Evolutionary conservation across 2,888 invertebrate species (phyloP).

Genomic region (Cheilosia pagana): DNA sequence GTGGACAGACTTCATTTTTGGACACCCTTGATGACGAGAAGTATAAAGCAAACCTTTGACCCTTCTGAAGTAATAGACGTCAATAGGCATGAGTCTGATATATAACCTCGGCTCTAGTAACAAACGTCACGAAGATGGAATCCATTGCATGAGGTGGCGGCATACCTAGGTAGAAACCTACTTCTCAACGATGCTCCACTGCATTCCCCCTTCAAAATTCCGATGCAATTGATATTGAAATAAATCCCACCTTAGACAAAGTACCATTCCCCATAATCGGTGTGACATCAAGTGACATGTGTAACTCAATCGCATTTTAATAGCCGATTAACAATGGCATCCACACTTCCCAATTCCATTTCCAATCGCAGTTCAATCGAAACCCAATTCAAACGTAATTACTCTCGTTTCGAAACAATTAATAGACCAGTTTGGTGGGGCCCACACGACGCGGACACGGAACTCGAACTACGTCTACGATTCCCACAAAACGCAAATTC

Average conservation of each 20-base stretch:
- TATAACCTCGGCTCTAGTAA: too few relatives aligned
- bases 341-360: slow-evolving; percentile 60
- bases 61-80: too few relatives aligned
- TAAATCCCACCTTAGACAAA: slow-evolving; percentile 27
- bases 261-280: slow-evolving; percentile 50
- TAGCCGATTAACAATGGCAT: slow-evolving; percentile 73
- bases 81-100: too few relatives aligned
- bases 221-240: slow-evolving; percentile 27
- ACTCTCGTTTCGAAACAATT: slow-evolving; percentile 75
- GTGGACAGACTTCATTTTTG: too few relatives aligned
- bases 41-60: too few relatives aligned
- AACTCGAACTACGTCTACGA: slow-evolving; percentile 24
- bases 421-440: slow-evolving; percentile 61
- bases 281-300: slow-evolving; percentile 73
- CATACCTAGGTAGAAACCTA: not conserved
- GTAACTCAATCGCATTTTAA: slow-evolving; percentile 71
- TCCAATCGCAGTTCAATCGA: slow-evolving; percentile 33
- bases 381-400: slow-evolving; percentile 72
- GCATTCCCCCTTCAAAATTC: not conserved
- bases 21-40: too few relatives aligned
- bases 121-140: too few relatives aligned
- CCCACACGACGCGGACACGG: slow-evolving; percentile 44
- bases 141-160: too few relatives aligned
- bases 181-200: not conserved
- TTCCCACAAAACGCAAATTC: slow-evolving; percentile 61